phyloP scores from a whole-genome alignment of 2,113 vertebrate genomes.

The Spea multiplicata region DNA sequence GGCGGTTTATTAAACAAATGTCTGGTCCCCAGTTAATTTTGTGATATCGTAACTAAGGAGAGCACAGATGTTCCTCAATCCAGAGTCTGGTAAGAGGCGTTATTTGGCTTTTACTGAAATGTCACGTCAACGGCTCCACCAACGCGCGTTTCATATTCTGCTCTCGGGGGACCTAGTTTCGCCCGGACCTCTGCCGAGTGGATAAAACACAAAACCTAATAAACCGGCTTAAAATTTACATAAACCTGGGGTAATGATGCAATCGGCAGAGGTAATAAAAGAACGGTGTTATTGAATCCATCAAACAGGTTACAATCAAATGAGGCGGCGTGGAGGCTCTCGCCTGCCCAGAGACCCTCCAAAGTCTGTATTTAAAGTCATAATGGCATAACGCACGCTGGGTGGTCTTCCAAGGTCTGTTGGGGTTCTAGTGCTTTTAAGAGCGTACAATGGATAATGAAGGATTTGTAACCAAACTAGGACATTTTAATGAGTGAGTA shows the following conservation, averaged over 20 bases:
- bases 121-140: slow-evolving; percentile 30
- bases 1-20: slow-evolving; percentile 50
- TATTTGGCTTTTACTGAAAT: slow-evolving; percentile 25
- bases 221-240: slow-evolving; percentile 28
- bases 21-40: slow-evolving; percentile 50
- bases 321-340: slow-evolving; percentile 1
- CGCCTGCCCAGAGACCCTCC: neutral
- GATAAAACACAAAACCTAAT: slow-evolving; percentile 29
- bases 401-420: neutral
- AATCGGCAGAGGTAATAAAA: neutral
- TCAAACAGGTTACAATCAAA: slow-evolving; percentile 26
- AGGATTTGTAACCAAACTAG: slow-evolving; percentile 1
- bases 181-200: slow-evolving; percentile 4
- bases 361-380: slow-evolving; percentile 10
- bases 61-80: slow-evolving; percentile 36
- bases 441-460: slow-evolving; percentile 17
- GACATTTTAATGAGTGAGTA: slow-evolving; percentile 2
- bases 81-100: slow-evolving; percentile 8
- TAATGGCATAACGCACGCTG: slow-evolving; percentile 23
- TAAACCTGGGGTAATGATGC: slow-evolving; percentile 28
- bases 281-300: neutral
- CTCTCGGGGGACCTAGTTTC: neutral
- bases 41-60: neutral
- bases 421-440: neutral
- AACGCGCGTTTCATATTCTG: slow-evolving; percentile 24